A percentile compares a stretch with the other conserved stretches of the same genome.
Conservation (phyloP, 2,888 invertebrate genomes). For the Agrotis ipsilon region DNA sequence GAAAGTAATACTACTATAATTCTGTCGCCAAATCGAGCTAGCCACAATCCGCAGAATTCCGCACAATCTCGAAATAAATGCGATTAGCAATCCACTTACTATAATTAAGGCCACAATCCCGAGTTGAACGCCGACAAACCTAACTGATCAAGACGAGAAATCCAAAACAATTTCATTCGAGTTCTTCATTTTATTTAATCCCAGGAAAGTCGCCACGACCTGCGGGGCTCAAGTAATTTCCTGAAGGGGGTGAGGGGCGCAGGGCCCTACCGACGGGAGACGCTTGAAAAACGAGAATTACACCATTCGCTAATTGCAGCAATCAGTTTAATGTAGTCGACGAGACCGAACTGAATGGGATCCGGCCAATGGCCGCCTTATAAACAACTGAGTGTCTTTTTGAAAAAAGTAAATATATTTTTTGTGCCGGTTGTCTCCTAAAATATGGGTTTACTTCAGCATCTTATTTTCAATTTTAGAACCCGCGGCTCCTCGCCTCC, state of each 20-base stretch:
- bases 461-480: slow-evolving; percentile 60
- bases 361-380: slow-evolving; percentile 80
- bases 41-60: slow-evolving; percentile 63
- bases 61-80: slow-evolving; percentile 74
- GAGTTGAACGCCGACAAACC: slow-evolving; percentile 77
- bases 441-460: slow-evolving; percentile 58
- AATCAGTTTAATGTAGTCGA: slow-evolving; percentile 91
- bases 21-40: slow-evolving; percentile 62
- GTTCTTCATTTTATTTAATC: slow-evolving; percentile 89
- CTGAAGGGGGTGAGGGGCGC: slow-evolving; percentile 73
- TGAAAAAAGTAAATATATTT: slow-evolving; percentile 65
- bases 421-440: slow-evolving; percentile 50
- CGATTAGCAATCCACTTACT: slow-evolving; percentile 84
- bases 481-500: slow-evolving; percentile 22
- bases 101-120: slow-evolving; percentile 82
- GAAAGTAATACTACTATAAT: slow-evolving; percentile 62
- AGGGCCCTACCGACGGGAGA: slow-evolving; percentile 65
- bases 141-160: slow-evolving; percentile 82
- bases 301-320: slow-evolving; percentile 90
- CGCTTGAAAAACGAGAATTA: slow-evolving; percentile 89
- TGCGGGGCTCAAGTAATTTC: slow-evolving; percentile 88
- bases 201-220: slow-evolving; percentile 83
- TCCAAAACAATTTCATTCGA: slow-evolving; percentile 87
- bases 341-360: slow-evolving; percentile 83
- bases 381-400: slow-evolving; percentile 77